Conservation (phyloP, 1,140 invertebrate species). For the Ridgeia piscesae region DNA sequence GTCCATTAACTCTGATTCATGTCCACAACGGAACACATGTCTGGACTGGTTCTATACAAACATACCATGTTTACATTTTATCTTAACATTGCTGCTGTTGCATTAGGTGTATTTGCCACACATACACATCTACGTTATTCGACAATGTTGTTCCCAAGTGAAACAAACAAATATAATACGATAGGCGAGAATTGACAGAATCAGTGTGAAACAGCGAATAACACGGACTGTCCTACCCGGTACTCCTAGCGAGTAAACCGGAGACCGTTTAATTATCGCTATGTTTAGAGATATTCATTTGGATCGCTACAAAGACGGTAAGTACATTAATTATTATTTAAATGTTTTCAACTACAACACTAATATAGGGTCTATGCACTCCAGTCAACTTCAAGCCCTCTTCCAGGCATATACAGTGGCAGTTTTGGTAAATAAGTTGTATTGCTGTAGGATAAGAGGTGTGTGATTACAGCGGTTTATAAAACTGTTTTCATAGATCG, state of each 20-base stretch:
- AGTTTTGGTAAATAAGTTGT: too few relatives aligned
- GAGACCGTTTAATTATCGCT: not conserved
- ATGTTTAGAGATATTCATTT: slow-evolving; percentile 2
- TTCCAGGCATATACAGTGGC: not conserved
- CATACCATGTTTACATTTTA: not conserved
- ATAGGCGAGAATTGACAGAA: not conserved
- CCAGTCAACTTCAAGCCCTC: not conserved
- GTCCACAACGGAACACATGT: not conserved
- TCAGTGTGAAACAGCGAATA: not conserved
- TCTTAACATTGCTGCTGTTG: not conserved
- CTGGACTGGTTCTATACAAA: not conserved
- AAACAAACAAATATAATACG: not conserved
- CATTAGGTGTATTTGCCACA: not conserved
- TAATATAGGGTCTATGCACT: not conserved
- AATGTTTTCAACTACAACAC: not conserved
- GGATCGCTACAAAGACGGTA: not conserved
- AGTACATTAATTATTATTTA: not conserved
- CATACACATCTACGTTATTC: not conserved
- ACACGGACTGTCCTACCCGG: not conserved
- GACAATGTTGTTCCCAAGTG: not conserved
- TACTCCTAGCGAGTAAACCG: not conserved
- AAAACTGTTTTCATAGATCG: too few relatives aligned
- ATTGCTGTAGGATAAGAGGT: too few relatives aligned
- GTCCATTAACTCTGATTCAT: not conserved
- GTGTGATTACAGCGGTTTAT: too few relatives aligned